phyloP scores from a whole-genome alignment of 1,140 invertebrate genomes.

The Anagrus nilaparvatae region DNA sequence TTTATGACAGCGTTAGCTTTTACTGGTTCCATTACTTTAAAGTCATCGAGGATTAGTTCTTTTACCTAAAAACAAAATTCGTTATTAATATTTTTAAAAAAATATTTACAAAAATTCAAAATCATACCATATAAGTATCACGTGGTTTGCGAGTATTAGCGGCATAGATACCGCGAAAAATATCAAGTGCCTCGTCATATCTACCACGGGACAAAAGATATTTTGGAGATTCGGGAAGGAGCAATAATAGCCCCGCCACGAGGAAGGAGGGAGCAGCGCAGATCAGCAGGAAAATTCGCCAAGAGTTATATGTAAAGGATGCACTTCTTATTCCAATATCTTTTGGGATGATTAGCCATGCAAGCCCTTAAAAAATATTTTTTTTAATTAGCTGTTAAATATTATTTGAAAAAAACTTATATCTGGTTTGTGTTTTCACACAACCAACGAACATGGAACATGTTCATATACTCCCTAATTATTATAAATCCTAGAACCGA shows the following conservation, averaged over 20 bases:
- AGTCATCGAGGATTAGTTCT: constrained; percentile 61
- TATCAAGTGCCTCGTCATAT: constrained; percentile 65
- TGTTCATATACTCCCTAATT: no score
- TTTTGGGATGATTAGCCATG: constrained; percentile 79
- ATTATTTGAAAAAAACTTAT: no score
- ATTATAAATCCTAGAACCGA: no score
- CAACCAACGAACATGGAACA: no score
- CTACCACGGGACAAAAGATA: constrained; percentile 69
- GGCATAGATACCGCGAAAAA: constrained; percentile 69
- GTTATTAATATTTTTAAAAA: not conserved
- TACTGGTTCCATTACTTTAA: constrained; percentile 42
- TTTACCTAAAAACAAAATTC: constrained; percentile 40
- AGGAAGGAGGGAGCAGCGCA: constrained; percentile 79
- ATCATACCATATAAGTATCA: constrained; percentile 56
- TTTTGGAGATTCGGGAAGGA: constrained; percentile 88
- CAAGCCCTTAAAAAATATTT: constrained; percentile 48
- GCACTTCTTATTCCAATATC: constrained; percentile 55
- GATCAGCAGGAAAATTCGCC: constrained; percentile 81
- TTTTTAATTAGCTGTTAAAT: not conserved
- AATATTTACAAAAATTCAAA: not conserved
- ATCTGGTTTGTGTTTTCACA: no score
- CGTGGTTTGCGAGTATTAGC: constrained; percentile 65
- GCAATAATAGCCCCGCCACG: constrained; percentile 68
- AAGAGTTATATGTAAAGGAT: constrained; percentile 75
- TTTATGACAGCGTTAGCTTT: constrained; percentile 34